Conservation (phyloP, 2,797 vertebrate species). For the Carapus acus region DNA sequence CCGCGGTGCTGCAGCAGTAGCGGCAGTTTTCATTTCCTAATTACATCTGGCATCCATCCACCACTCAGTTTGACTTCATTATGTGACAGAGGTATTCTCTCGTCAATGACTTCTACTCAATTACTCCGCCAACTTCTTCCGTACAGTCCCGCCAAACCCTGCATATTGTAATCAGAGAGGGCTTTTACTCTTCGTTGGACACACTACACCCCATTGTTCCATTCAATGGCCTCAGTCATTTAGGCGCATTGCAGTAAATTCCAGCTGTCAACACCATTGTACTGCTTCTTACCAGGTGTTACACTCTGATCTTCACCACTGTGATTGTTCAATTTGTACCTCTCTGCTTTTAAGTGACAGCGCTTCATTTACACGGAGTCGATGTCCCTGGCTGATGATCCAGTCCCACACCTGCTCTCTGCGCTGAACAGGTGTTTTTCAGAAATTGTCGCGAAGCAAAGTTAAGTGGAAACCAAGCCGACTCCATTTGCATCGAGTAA, state of each 20-base stretch:
- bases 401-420: slow-evolving; percentile 14
- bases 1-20: slow-evolving; percentile 56
- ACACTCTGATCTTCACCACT: slow-evolving; percentile 29
- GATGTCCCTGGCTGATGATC: slow-evolving; percentile 7
- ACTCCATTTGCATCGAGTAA: slow-evolving; percentile 18
- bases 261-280: slow-evolving; percentile 44
- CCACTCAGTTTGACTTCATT: slow-evolving; percentile 68
- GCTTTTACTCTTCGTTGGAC: slow-evolving; percentile 48
- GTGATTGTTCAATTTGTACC: slow-evolving; percentile 41
- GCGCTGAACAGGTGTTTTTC: slow-evolving; percentile 3
- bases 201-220: slow-evolving; percentile 53
- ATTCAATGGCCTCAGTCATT: slow-evolving; percentile 41
- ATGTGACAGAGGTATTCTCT: slow-evolving; percentile 67
- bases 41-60: slow-evolving; percentile 69
- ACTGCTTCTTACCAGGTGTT: slow-evolving; percentile 35
- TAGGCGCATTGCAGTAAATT: slow-evolving; percentile 43
- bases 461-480: slow-evolving; percentile 10
- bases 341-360: slow-evolving; percentile 25
- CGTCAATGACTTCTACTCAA: slow-evolving; percentile 67
- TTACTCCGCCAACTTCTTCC: slow-evolving; percentile 59
- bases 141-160: slow-evolving; percentile 60
- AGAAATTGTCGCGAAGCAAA: neutral
- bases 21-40: slow-evolving; percentile 63
- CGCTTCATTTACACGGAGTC: slow-evolving; percentile 10
- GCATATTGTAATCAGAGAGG: slow-evolving; percentile 57